phyloP scores from a whole-genome alignment of 2,113 vertebrate genomes.

The Beaufortia kweichowensis region DNA sequence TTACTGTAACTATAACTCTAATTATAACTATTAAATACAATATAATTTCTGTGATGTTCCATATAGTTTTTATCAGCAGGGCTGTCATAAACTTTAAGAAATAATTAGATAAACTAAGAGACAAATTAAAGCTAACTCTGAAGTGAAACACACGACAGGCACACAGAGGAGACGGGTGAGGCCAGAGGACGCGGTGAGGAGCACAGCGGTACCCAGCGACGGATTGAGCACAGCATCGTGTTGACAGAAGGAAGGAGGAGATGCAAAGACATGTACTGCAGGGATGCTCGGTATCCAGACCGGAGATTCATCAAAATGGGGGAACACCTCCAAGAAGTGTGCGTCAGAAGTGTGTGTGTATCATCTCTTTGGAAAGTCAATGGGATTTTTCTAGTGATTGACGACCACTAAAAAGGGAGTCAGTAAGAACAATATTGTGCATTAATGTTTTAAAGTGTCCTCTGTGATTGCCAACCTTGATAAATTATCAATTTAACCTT shows the following conservation, averaged over 20 bases:
- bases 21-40: too few species aligned
- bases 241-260: conserved; percentile 74
- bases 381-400: conserved; percentile 62
- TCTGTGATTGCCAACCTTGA: conserved; percentile 64
- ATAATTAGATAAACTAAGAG: too few species aligned
- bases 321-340: conserved; percentile 67
- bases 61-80: too few species aligned
- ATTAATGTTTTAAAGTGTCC: conserved; percentile 65
- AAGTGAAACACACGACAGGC: neutral
- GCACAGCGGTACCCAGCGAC: conserved; percentile 62
- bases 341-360: conserved; percentile 36
- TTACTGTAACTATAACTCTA: too few species aligned
- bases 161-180: conserved; percentile 40
- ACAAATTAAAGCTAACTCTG: too few species aligned
- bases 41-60: too few species aligned
- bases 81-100: too few species aligned
- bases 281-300: conserved; percentile 64
- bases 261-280: conserved; percentile 66
- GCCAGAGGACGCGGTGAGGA: conserved; percentile 68
- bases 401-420: conserved; percentile 59
- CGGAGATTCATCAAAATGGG: conserved; percentile 69
- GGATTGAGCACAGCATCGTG: conserved; percentile 62
- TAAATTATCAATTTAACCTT: conserved; percentile 54
- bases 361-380: conserved; percentile 51
- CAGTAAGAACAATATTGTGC: conserved; percentile 60